Percentiles rank a stretch among this genome's conserved stretches.
Conservation (phyloP, 2,113 vertebrate species). For the Leucosticte australis region DNA sequence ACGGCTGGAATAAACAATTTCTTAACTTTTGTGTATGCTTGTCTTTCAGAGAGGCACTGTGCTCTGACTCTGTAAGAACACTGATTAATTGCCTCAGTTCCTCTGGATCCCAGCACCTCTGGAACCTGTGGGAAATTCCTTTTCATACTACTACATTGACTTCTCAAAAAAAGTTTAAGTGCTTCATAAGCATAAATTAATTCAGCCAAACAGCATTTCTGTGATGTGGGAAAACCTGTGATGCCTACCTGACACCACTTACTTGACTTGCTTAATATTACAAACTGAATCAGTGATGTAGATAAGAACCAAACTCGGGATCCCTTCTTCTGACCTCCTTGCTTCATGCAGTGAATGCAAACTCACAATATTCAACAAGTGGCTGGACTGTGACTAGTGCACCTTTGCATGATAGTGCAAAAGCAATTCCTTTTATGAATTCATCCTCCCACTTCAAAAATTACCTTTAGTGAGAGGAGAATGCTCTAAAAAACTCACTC, state of each 20-base stretch:
- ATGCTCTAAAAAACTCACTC: rapidly evolving
- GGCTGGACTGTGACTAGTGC: neutral
- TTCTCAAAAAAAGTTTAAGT: neutral
- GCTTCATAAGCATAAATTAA: slow-evolving; percentile 57
- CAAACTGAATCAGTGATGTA: neutral
- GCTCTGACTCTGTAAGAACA: neutral
- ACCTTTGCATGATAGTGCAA: neutral
- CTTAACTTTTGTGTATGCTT: slow-evolving; percentile 58
- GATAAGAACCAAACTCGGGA: neutral
- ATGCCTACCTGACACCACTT: slow-evolving; percentile 8
- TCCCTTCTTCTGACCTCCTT: neutral
- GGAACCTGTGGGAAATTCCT: neutral
- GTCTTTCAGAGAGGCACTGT: slow-evolving; percentile 37
- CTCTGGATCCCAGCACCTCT: neutral
- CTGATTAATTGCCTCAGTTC: slow-evolving; percentile 14
- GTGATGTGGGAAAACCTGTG: slow-evolving; percentile 45
- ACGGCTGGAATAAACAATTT: slow-evolving; percentile 60
- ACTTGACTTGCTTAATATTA: neutral
- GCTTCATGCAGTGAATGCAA: neutral
- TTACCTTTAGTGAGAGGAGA: neutral
- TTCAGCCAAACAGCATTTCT: slow-evolving; percentile 8
- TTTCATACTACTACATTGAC: neutral
- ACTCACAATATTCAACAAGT: neutral
- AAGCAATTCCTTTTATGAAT: neutral
- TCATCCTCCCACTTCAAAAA: neutral